phyloP scores from a whole-genome alignment of 1,140 invertebrate genomes.

The Cheumatopsyche charites region DNA sequence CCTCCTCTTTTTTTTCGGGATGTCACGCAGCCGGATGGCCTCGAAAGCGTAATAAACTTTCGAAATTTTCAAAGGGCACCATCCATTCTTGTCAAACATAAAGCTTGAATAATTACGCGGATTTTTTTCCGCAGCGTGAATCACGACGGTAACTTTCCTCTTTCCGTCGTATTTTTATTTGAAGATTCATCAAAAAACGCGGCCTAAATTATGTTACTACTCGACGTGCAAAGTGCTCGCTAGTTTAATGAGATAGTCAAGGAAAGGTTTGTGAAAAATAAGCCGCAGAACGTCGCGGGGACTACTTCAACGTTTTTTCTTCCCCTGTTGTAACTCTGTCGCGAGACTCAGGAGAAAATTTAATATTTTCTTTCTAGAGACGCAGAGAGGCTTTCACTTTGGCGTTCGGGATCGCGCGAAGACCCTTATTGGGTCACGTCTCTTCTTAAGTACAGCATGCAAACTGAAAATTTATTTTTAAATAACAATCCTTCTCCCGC shows the following conservation, averaged over 20 bases:
- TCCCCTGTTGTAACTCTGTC: slow-evolving; percentile 11
- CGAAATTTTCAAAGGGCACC: slow-evolving; percentile 18
- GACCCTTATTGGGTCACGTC: slow-evolving; percentile 29
- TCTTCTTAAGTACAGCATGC: background rate
- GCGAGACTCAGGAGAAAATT: slow-evolving; percentile 1
- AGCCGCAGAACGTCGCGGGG: background rate
- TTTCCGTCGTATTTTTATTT: slow-evolving; percentile 23
- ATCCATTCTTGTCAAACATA: slow-evolving; percentile 34
- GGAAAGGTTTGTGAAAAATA: slow-evolving; percentile 32
- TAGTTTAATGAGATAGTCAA: slow-evolving; percentile 38
- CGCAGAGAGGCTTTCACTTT: slow-evolving; percentile 18
- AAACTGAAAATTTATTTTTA: slow-evolving; percentile 20
- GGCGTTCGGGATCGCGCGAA: background rate
- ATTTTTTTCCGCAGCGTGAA: background rate
- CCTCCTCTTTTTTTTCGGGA: background rate
- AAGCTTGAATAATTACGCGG: slow-evolving; percentile 31
- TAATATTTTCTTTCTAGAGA: slow-evolving; percentile 19
- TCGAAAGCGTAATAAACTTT: slow-evolving; percentile 28
- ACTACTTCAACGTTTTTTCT: slow-evolving; percentile 22
- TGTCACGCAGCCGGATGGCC: slow-evolving; percentile 5
- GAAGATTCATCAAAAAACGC: slow-evolving; percentile 40
- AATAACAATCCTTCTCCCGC: no score
- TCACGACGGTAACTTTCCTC: slow-evolving; percentile 3
- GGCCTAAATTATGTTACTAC: slow-evolving; percentile 32
- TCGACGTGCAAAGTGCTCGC: slow-evolving; percentile 35